Percentiles rank a stretch among this genome's conserved stretches.
Conservation (phyloP, 2,888 invertebrate species). For the Oscheius sp. region DNA sequence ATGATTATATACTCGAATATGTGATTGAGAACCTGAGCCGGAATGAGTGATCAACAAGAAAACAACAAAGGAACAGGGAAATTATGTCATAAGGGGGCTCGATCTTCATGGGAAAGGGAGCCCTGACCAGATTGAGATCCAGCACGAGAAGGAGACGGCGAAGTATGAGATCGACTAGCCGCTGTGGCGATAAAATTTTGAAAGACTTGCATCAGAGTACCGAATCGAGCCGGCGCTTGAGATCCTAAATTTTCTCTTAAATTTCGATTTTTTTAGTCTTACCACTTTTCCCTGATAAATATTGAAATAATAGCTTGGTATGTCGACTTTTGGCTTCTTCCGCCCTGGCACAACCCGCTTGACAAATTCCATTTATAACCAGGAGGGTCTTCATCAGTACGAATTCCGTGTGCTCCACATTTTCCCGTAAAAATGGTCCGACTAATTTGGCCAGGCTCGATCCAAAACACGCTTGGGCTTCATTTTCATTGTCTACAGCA, state of each 20-base stretch:
- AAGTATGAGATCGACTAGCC: background rate
- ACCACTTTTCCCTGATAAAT: slow-evolving; percentile 2
- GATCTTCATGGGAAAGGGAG: too few relatives aligned
- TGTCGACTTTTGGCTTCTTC: slow-evolving; percentile 5
- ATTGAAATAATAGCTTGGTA: background rate
- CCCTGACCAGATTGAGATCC: slow-evolving; percentile 3
- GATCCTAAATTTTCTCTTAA: background rate
- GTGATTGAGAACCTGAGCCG: too few relatives aligned
- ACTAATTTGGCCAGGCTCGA: slow-evolving; percentile 7
- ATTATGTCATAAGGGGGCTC: too few relatives aligned
- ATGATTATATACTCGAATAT: too few relatives aligned
- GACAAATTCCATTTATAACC: background rate
- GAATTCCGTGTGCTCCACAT: slow-evolving; percentile 19
- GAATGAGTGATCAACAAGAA: too few relatives aligned
- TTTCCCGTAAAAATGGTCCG: slow-evolving; percentile 6
- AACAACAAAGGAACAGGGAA: background rate
- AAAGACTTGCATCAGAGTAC: slow-evolving; percentile 12
- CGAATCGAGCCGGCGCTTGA: slow-evolving; percentile 7
- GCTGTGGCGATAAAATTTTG: slow-evolving; percentile 14
- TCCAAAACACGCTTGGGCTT: slow-evolving; percentile 5
- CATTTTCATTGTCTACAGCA: slow-evolving; percentile 2
- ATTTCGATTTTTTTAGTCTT: background rate
- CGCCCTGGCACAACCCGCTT: background rate
- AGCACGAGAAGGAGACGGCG: slow-evolving; percentile 4
- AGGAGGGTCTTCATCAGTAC: slow-evolving; percentile 33